Evolutionary conservation across 2,113 vertebrate genomes (phyloP).

Genomic region (Phrynosoma blainvillii): DNA sequence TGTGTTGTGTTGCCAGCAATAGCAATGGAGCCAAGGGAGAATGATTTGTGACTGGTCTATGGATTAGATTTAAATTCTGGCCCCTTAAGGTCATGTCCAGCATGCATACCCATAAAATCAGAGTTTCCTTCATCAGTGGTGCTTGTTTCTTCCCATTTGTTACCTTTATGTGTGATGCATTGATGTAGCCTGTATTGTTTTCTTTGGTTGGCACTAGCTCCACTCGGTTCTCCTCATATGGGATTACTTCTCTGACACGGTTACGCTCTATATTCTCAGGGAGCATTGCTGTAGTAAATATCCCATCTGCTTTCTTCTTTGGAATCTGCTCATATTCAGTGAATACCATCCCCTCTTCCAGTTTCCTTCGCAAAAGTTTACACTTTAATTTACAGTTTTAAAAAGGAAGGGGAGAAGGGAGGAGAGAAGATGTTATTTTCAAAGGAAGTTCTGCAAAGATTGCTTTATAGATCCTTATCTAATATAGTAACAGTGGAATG

Average conservation of each 20-base stretch:
- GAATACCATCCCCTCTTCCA: slow-evolving; percentile 93
- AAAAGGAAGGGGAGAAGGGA: slow-evolving; percentile 25
- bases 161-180: slow-evolving; percentile 94
- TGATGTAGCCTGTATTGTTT: slow-evolving; percentile 94
- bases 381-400: slow-evolving; percentile 76
- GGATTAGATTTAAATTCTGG: neutral
- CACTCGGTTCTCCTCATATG: slow-evolving; percentile 92
- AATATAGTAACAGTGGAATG: neutral
- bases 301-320: slow-evolving; percentile 87
- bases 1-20: no score
- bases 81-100: neutral
- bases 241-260: slow-evolving; percentile 89
- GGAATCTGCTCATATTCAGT: slow-evolving; percentile 93
- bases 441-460: neutral
- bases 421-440: neutral
- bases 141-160: neutral
- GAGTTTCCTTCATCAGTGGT: neutral
- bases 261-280: slow-evolving; percentile 91
- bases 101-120: neutral
- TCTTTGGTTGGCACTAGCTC: slow-evolving; percentile 95
- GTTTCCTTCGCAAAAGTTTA: slow-evolving; percentile 86
- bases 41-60: neutral
- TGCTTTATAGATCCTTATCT: neutral
- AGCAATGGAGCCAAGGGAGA: neutral
- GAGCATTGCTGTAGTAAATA: slow-evolving; percentile 84